Conservation (phyloP, 2,113 vertebrate genomes). For the Tachysurus fulvidraco region DNA sequence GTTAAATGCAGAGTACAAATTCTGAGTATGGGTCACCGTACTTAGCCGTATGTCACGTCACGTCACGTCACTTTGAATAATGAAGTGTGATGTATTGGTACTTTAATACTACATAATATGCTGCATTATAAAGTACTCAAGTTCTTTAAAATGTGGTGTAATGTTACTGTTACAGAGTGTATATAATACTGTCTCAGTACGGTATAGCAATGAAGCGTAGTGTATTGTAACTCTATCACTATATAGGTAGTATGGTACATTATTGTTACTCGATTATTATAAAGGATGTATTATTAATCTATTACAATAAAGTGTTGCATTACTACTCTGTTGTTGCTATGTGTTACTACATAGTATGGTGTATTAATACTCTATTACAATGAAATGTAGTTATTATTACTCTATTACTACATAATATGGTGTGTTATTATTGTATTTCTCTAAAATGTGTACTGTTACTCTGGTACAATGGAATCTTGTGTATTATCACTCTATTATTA, state of each 20-base stretch:
- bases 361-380: background rate
- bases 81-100: background rate
- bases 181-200: background rate
- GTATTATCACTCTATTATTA: background rate
- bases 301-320: background rate
- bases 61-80: too few species aligned
- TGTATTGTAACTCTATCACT: background rate
- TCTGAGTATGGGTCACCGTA: too few species aligned
- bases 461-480: too few species aligned
- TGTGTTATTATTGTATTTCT: background rate
- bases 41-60: too few species aligned
- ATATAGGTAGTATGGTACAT: background rate
- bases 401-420: background rate
- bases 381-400: background rate
- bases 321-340: background rate
- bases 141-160: background rate
- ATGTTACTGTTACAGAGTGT: background rate
- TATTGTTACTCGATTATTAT: background rate
- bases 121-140: background rate
- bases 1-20: too few species aligned
- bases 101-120: background rate
- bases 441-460: background rate
- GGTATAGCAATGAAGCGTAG: background rate
- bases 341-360: background rate
- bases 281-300: background rate